Evolutionary conservation across 2,888 invertebrate genomes (phyloP).

Genomic region (Brenthis daphne): DNA sequence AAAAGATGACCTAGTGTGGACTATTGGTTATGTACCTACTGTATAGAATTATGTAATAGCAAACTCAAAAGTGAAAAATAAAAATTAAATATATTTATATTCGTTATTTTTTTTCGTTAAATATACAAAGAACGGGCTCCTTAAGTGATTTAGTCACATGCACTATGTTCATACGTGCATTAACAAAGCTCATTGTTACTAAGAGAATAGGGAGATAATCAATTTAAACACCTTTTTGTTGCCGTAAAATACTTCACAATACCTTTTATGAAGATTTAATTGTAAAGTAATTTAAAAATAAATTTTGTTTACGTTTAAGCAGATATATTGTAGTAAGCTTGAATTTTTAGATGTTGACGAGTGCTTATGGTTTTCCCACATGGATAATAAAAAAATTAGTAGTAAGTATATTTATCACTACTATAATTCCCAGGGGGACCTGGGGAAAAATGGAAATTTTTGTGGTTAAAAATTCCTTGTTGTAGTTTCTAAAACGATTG

Average conservation of each 20-base stretch:
- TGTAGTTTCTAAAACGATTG: too few species aligned
- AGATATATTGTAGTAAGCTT: too few species aligned
- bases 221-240: conserved; percentile 61
- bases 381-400: too few species aligned
- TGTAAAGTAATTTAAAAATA: conserved; percentile 5
- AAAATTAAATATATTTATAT: neutral
- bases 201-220: conserved; percentile 63
- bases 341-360: too few species aligned
- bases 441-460: too few species aligned
- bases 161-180: conserved; percentile 35
- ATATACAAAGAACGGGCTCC: conserved; percentile 11
- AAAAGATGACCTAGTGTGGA: too few species aligned
- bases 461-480: too few species aligned
- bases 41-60: too few species aligned
- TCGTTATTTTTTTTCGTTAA: neutral
- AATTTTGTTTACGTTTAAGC: neutral
- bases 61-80: neutral
- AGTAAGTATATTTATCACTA: too few species aligned
- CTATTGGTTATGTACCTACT: too few species aligned
- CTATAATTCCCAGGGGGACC: too few species aligned
- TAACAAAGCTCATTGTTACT: conserved; percentile 66
- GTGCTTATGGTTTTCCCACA: too few species aligned
- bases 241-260: conserved; percentile 49
- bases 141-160: conserved; percentile 26
- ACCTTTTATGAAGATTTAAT: conserved; percentile 32